A percentile compares a stretch with the other conserved stretches of the same genome.
Evolutionary conservation across 2,113 vertebrate genomes (phyloP).

Genomic region (Chionis minor): DNA sequence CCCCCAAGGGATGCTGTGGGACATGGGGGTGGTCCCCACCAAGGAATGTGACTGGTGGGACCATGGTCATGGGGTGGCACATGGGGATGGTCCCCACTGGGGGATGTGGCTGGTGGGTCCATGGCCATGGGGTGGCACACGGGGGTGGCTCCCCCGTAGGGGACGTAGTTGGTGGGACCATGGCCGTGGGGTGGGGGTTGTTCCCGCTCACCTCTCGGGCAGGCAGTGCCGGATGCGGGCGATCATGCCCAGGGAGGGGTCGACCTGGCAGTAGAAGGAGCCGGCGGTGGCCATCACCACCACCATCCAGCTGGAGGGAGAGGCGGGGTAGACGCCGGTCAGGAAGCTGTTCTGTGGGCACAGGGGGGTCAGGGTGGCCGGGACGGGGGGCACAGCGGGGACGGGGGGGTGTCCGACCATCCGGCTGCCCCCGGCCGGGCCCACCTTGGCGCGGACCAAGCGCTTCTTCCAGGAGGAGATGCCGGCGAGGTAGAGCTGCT

Average conservation of each 20-base stretch:
- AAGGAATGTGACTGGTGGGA: background rate
- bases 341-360: conserved; percentile 87
- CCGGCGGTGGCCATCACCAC: conserved; percentile 86
- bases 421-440: background rate
- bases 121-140: too few relatives aligned
- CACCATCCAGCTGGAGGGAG: conserved; percentile 92
- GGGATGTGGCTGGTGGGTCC: too few relatives aligned
- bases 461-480: conserved; percentile 91
- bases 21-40: too few relatives aligned
- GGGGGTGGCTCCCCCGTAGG: fast-evolving
- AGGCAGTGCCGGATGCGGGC: conserved; percentile 78
- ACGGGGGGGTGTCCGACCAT: fast-evolving
- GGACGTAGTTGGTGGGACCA: background rate
- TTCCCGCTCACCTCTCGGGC: conserved; percentile 78
- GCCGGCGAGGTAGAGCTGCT: conserved; percentile 85
- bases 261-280: conserved; percentile 83
- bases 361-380: background rate
- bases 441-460: conserved; percentile 87
- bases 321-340: conserved; percentile 92
- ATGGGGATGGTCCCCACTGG: background rate
- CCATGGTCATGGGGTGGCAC: background rate
- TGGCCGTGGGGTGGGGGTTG: background rate
- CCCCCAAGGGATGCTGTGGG: background rate
- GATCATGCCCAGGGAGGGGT: conserved; percentile 87
- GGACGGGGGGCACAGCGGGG: fast-evolving